Conservation (phyloP, 2,113 vertebrate species). For the Mormyrus lacerda region DNA sequence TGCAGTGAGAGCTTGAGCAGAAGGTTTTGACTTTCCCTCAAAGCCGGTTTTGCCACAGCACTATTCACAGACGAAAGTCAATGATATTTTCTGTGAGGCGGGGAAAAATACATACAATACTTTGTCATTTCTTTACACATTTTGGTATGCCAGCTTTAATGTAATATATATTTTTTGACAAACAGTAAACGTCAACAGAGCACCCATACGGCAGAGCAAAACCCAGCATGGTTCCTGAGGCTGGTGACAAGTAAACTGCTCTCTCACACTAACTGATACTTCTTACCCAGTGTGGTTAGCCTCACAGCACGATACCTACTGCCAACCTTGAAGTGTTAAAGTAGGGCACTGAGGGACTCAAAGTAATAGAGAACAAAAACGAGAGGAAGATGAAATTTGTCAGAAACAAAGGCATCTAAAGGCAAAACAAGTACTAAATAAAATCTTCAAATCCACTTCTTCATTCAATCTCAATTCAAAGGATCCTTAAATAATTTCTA, state of each 20-base stretch:
- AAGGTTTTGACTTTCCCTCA: background rate
- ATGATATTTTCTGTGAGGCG: background rate
- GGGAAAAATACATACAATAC: background rate
- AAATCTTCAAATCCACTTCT: background rate
- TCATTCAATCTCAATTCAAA: background rate
- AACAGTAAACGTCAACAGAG: slow-evolving; percentile 7
- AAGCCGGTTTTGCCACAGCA: background rate
- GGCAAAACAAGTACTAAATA: slow-evolving; percentile 9
- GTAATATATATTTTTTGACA: background rate
- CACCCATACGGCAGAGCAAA: background rate
- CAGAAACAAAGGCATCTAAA: slow-evolving; percentile 40
- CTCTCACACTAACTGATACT: slow-evolving; percentile 47
- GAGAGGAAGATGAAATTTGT: slow-evolving; percentile 42
- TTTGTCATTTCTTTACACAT: background rate
- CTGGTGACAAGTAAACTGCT: slow-evolving; percentile 41
- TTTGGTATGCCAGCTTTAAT: background rate
- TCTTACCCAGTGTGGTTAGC: slow-evolving; percentile 51
- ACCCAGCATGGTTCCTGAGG: slow-evolving; percentile 20
- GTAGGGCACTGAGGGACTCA: slow-evolving; percentile 42
- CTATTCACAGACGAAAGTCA: background rate
- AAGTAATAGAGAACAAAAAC: slow-evolving; percentile 45
- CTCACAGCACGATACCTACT: slow-evolving; percentile 58
- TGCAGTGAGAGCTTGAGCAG: background rate
- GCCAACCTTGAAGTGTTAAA: slow-evolving; percentile 68
- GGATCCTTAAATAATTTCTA: background rate